A percentile compares a stretch with the other conserved stretches of the same genome.
phyloP scores from a whole-genome alignment of 1,140 invertebrate genomes.

The Trichomalopsis sarcophagae region DNA sequence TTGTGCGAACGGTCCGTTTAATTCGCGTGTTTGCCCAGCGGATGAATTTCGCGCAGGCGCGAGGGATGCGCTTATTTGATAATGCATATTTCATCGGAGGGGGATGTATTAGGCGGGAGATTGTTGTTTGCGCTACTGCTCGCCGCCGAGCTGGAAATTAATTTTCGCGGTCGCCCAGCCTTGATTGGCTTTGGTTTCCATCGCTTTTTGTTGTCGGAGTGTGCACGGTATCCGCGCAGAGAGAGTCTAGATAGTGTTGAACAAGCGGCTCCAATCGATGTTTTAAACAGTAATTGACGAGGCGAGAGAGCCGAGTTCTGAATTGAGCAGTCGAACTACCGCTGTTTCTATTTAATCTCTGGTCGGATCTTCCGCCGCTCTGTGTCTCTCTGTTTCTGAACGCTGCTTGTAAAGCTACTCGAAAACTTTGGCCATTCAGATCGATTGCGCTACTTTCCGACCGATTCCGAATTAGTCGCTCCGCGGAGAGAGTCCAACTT shows the following conservation, averaged over 20 bases:
- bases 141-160: background rate
- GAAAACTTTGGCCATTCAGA: background rate
- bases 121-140: background rate
- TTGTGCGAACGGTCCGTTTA: slow-evolving; percentile 10
- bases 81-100: slow-evolving; percentile 31
- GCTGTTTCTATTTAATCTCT: slow-evolving; percentile 1
- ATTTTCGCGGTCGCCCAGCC: background rate
- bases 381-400: background rate
- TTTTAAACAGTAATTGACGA: slow-evolving; percentile 1
- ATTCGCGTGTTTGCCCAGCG: slow-evolving; percentile 28
- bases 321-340: slow-evolving; percentile 1
- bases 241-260: background rate
- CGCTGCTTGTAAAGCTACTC: background rate
- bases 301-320: background rate
- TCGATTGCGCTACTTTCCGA: background rate
- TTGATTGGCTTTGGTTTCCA: background rate
- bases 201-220: background rate
- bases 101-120: slow-evolving; percentile 1
- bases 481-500: background rate
- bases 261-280: background rate
- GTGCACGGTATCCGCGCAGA: background rate
- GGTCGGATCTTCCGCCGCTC: background rate
- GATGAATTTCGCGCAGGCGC: slow-evolving; percentile 29
- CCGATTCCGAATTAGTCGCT: background rate
- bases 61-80: slow-evolving; percentile 28